These are phyloP conservation scores for Hyalella azteca DNA, from an alignment of 2,888 invertebrate species.

Conservation along the genomic window DNA sequence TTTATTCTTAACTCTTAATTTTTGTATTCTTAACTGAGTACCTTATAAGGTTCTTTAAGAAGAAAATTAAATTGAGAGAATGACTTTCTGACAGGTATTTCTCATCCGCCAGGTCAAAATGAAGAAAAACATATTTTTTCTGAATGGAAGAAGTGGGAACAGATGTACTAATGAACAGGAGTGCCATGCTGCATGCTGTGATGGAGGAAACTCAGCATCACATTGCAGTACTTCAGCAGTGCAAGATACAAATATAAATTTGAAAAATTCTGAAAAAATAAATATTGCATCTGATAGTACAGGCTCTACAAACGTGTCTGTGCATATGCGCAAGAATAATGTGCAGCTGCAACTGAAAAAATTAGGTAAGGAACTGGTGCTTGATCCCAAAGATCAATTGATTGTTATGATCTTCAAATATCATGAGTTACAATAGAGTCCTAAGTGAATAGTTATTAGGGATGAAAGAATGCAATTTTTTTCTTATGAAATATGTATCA, in stretches of 20 bases:
- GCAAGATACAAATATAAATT: neutral
- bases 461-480: neutral
- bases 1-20: no score
- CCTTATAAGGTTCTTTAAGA: no score
- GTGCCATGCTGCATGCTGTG: neutral
- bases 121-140: neutral
- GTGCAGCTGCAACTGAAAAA: neutral
- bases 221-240: no score
- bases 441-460: neutral
- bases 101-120: constrained; percentile 22
- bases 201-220: neutral
- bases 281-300: neutral
- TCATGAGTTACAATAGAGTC: neutral
- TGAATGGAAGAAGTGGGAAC: constrained; percentile 1
- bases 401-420: neutral
- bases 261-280: neutral
- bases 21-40: no score
- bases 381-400: neutral
- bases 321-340: neutral
- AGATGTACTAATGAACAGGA: neutral
- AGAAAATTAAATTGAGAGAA: no score
- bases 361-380: neutral
- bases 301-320: neutral
- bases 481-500: neutral
- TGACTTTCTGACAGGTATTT: no score